Conservation (phyloP, 2,888 invertebrate genomes). For the Drosophila fulvimacula region DNA sequence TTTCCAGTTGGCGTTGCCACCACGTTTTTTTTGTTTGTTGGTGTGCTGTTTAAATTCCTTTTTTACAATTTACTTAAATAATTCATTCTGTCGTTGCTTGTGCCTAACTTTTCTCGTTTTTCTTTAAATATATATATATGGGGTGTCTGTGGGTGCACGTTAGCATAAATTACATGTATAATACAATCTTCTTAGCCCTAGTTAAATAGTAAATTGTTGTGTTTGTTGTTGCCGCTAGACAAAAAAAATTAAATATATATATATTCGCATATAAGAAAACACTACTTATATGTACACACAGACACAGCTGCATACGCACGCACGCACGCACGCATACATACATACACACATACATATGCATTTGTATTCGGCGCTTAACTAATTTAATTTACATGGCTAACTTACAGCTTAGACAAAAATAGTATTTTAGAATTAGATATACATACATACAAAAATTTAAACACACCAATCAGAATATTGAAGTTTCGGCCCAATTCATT, state of each 20-base stretch:
- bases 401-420: constrained; percentile 35
- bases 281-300: constrained; percentile 21
- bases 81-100: constrained; percentile 45
- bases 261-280: constrained; percentile 1
- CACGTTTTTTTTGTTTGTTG: background rate
- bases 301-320: constrained; percentile 14
- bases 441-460: constrained; percentile 26
- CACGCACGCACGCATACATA: background rate
- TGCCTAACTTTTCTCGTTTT: constrained; percentile 33
- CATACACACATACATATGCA: constrained; percentile 3
- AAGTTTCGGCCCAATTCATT: constrained; percentile 25
- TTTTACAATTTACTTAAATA: constrained; percentile 37
- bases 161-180: constrained; percentile 74
- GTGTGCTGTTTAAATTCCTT: constrained; percentile 18
- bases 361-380: constrained; percentile 36
- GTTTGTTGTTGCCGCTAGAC: constrained; percentile 22
- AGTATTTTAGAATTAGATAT: constrained; percentile 28
- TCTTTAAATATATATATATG: constrained; percentile 16
- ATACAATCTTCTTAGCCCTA: constrained; percentile 58
- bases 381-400: constrained; percentile 38
- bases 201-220: constrained; percentile 38
- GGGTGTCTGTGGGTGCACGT: constrained; percentile 28
- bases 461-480: constrained; percentile 26
- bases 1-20: constrained; percentile 29
- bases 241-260: constrained; percentile 24